Evolutionary conservation across 2,113 vertebrate species (phyloP), one percentile per base, ranked within the genome.

Genomic region (Varanus salvator): DNA sequence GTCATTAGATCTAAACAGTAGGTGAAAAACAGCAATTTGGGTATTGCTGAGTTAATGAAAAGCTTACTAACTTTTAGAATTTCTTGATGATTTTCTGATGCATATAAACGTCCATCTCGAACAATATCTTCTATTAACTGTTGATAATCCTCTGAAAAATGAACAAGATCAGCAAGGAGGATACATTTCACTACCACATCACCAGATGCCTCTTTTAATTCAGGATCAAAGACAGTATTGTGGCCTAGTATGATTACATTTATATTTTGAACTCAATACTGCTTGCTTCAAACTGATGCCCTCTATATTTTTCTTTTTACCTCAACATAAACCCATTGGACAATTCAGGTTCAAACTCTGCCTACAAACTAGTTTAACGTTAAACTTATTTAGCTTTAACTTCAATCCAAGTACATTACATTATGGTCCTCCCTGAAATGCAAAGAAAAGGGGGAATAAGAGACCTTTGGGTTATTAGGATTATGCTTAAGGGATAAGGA

Each of bases 71-170:
- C 98, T 97, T 99, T 99, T 92, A 99, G 92, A 90, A 99, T 99
- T 91, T 99, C 98, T 95, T 99, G 98, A 95, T 99, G 98, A 89
- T 99, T 99, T 96, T 99, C 98, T 0, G 98, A 99, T 92, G 98
- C 98, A 0, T 99, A 99, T 85, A 99, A 97, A 74, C 98, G 96
- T 7, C 98, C 98, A 0, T 99, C 98, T 11, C 98, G 96, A 80
- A 99, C 98, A 54, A 99, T 99, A 81, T 99, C 98, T 94, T 99
- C 98, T 95, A 99, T 99, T 80, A 99, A 94, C 88, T 99, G 98
- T 95, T 99, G 98, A 95, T 99, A 99, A 95, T 99, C 98, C 98
- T 99, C 98, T 99, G 96, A 8, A 96, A 94, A 93, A 85, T 31
- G 95, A 86, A 92, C 90, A 34, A 77, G 38, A 54, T 48, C 12